These are phyloP conservation scores for Koerneria pararmatus DNA, from an alignment of 2,888 invertebrate genomes.

Conservation along the genomic window DNA sequence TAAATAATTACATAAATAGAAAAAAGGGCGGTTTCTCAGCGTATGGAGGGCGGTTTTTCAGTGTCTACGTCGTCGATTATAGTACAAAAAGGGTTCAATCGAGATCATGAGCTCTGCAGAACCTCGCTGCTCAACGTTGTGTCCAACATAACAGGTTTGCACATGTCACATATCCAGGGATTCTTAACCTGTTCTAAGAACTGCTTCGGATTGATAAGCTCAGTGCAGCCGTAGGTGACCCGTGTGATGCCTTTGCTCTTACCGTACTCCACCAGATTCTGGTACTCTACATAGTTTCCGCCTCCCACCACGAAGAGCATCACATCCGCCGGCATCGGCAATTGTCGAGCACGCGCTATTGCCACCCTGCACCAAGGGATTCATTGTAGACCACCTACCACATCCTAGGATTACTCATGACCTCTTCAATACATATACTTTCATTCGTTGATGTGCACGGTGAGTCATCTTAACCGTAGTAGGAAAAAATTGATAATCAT, in stretches of 20 bases:
- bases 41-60: too few relatives aligned
- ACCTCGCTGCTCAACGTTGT: neutral
- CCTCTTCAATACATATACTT: too few relatives aligned
- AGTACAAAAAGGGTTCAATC: too few relatives aligned
- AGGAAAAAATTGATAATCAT: too few relatives aligned
- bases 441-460: too few relatives aligned
- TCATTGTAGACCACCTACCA: too few relatives aligned
- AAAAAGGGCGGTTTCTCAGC: too few relatives aligned
- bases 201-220: conserved; percentile 85
- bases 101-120: too few relatives aligned
- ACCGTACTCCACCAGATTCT: conserved; percentile 88
- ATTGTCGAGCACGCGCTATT: conserved; percentile 33
- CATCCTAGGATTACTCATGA: too few relatives aligned
- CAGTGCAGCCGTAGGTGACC: conserved; percentile 90
- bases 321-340: conserved; percentile 58
- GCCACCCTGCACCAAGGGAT: neutral
- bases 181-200: conserved; percentile 76
- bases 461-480: too few relatives aligned
- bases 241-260: conserved; percentile 70
- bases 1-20: too few relatives aligned
- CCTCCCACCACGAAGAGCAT: conserved; percentile 65
- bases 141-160: neutral
- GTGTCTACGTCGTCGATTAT: too few relatives aligned
- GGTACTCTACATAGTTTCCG: conserved; percentile 97
- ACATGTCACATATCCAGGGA: neutral